phyloP scores from a whole-genome alignment of 2,888 invertebrate species.

The Ceriagrion tenellum region DNA sequence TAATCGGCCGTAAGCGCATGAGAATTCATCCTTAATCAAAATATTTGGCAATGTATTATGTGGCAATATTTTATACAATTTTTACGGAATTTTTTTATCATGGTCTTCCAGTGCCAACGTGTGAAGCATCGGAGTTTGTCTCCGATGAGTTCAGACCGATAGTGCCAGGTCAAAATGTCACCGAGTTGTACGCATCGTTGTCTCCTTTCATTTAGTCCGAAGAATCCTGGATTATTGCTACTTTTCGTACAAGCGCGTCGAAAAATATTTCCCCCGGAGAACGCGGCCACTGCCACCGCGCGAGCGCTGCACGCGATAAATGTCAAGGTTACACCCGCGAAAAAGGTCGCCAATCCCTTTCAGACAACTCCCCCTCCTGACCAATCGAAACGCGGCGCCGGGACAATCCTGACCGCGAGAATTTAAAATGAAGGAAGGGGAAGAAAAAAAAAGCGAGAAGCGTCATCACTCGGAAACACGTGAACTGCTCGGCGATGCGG shows the following conservation, averaged over 20 bases:
- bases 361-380: background rate
- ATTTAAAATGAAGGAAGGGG: background rate
- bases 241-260: background rate
- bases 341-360: constrained; percentile 35
- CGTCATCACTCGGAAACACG: background rate
- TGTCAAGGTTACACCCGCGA: constrained; percentile 30
- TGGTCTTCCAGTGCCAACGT: too few relatives aligned
- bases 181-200: too few relatives aligned
- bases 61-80: too few relatives aligned
- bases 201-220: background rate
- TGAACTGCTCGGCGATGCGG: background rate
- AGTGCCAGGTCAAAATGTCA: too few relatives aligned
- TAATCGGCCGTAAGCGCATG: too few relatives aligned
- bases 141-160: too few relatives aligned
- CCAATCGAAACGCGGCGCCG: constrained; percentile 29
- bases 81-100: too few relatives aligned
- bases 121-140: too few relatives aligned
- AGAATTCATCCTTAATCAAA: too few relatives aligned
- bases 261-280: background rate
- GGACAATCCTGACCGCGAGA: background rate
- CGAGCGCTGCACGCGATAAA: background rate
- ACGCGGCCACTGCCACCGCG: background rate
- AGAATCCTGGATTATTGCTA: background rate
- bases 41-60: too few relatives aligned
- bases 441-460: background rate